Conservation (phyloP, 2,888 invertebrate species). For the Cephus pulcher region DNA sequence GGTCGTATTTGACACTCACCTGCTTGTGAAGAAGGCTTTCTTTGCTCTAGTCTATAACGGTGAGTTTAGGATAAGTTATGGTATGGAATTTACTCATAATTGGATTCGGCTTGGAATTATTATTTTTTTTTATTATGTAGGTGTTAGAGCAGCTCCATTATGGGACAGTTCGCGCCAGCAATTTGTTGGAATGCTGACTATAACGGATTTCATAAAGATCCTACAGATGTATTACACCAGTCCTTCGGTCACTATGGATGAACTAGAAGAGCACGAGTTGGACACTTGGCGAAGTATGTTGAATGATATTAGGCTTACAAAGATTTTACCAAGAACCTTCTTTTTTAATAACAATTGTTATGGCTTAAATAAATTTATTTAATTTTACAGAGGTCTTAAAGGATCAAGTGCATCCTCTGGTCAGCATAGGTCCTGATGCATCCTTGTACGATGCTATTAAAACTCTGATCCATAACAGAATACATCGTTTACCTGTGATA, state of each 20-base stretch:
- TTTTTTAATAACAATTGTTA: not conserved
- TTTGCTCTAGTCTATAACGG: conserved; percentile 99
- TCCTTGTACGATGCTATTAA: conserved; percentile 94
- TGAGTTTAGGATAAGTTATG: conserved; percentile 62
- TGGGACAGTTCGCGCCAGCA: conserved; percentile 95
- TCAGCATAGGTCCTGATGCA: conserved; percentile 92
- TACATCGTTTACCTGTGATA: conserved; percentile 97
- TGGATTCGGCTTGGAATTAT: not conserved
- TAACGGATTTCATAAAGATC: conserved; percentile 99
- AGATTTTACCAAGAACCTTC: not conserved
- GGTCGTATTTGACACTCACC: conserved; percentile 98
- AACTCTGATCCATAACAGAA: conserved; percentile 91
- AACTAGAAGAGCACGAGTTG: conserved; percentile 95
- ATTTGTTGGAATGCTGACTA: conserved; percentile 98
- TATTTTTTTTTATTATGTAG: conserved; percentile 65
- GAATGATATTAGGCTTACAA: not conserved
- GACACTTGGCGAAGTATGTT: conserved; percentile 93
- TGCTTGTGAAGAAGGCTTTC: conserved; percentile 98
- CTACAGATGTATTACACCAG: conserved; percentile 97
- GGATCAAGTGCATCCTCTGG: conserved; percentile 87
- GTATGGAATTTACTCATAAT: not conserved
- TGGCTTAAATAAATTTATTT: not conserved
- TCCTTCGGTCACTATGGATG: conserved; percentile 92
- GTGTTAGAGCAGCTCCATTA: conserved; percentile 95
- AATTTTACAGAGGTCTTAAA: conserved; percentile 82